Percentiles rank a stretch among this genome's conserved stretches.
These are phyloP conservation scores for Ichneumoninae sp. DNA, from an alignment of 2,888 invertebrate species.

Conservation along the genomic window DNA sequence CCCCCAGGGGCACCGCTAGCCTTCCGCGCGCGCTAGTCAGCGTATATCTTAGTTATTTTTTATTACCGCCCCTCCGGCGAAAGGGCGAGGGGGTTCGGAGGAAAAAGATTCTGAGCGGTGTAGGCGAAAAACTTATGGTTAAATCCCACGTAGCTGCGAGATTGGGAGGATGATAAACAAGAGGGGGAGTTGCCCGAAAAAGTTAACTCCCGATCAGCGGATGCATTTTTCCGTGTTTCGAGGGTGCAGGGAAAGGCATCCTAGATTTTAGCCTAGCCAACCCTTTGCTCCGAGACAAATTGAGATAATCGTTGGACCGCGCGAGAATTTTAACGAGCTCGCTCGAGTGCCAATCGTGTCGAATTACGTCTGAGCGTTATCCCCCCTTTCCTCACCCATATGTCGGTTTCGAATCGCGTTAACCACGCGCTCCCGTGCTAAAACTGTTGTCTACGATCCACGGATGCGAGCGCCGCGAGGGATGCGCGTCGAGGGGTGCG, in stretches of 20 bases:
- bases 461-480: constrained; percentile 42
- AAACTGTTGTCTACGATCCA: constrained; percentile 52
- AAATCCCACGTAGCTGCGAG: not conserved
- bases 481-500: constrained; percentile 69
- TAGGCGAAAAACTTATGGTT: not conserved
- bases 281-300: constrained; percentile 34
- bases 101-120: constrained; percentile 3
- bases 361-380: constrained; percentile 14
- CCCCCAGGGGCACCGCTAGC: constrained; percentile 75
- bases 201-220: not conserved
- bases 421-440: constrained; percentile 71
- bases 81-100: constrained; percentile 57
- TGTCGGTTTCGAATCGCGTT: constrained; percentile 79
- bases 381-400: constrained; percentile 71
- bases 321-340: constrained; percentile 55
- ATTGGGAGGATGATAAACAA: too few relatives aligned
- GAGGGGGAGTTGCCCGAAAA: not conserved
- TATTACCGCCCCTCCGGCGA: constrained; percentile 74
- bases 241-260: not conserved
- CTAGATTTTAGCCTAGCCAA: not conserved
- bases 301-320: not conserved
- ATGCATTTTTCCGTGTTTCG: not conserved
- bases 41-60: constrained; percentile 82
- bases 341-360: constrained; percentile 60
- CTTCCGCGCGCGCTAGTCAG: constrained; percentile 57